phyloP scores from a whole-genome alignment of 1,140 invertebrate species.

The Monomorium pharaonis region DNA sequence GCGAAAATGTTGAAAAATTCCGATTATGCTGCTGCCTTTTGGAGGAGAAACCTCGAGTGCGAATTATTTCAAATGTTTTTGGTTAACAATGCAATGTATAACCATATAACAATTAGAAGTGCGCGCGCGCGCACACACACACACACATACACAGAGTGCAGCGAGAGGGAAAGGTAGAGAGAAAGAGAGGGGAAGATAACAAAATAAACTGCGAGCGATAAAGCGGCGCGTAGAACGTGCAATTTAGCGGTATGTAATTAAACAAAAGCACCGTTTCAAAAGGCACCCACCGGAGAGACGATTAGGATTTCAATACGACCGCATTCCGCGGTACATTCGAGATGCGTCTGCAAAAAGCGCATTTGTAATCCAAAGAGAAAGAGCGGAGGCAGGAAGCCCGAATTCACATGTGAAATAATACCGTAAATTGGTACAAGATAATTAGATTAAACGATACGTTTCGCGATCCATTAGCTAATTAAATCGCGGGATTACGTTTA shows the following conservation, averaged over 20 bases:
- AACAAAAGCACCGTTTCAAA: slow-evolving; percentile 51
- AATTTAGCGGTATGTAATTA: slow-evolving; percentile 50
- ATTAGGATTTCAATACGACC: slow-evolving; percentile 52
- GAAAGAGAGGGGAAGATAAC: slow-evolving; percentile 16
- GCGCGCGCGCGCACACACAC: background rate
- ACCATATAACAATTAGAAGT: background rate
- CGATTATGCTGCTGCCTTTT: background rate
- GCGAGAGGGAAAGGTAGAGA: slow-evolving; percentile 1
- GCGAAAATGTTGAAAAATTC: background rate
- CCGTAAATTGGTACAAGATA: slow-evolving; percentile 43
- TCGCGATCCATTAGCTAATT: slow-evolving; percentile 55
- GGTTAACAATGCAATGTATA: background rate
- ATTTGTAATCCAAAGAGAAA: slow-evolving; percentile 3
- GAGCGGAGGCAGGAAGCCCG: background rate
- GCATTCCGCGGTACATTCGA: slow-evolving; percentile 24
- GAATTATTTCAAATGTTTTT: background rate
- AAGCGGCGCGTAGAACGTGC: slow-evolving; percentile 15
- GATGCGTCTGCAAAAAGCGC: slow-evolving; percentile 27
- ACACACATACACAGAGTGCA: too few relatives aligned
- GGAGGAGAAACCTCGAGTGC: background rate
- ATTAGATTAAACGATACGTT: slow-evolving; percentile 57
- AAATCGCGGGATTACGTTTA: slow-evolving; percentile 45
- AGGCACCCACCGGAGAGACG: slow-evolving; percentile 40
- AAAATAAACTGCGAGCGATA: slow-evolving; percentile 51
- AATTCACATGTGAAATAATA: slow-evolving; percentile 43